A percentile compares a stretch with the other conserved stretches of the same genome.
Evolutionary conservation across 2,888 invertebrate species (phyloP).

Genomic region (Micropterix aruncella): DNA sequence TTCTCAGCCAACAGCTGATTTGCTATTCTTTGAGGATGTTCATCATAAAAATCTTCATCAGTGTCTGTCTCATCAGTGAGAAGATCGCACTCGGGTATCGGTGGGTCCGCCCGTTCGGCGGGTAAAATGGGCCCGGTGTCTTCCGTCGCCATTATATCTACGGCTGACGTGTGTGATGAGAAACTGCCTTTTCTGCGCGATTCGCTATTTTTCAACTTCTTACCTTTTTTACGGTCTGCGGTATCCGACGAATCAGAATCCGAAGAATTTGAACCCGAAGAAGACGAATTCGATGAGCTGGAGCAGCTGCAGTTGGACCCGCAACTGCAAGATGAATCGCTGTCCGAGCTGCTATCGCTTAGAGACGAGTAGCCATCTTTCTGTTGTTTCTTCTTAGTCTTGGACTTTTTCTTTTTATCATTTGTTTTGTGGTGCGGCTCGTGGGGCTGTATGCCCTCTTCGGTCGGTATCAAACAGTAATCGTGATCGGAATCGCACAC

Average conservation of each 20-base stretch:
- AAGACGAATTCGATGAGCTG: slow-evolving; percentile 53
- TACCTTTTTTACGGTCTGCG: slow-evolving; percentile 29
- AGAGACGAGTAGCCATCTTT: slow-evolving; percentile 44
- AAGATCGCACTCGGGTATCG: slow-evolving; percentile 67
- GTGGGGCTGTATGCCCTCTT: slow-evolving; percentile 14
- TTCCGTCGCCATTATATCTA: slow-evolving; percentile 37
- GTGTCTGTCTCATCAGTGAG: slow-evolving; percentile 77
- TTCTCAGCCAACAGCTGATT: slow-evolving; percentile 62
- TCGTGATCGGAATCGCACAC: slow-evolving; percentile 60
- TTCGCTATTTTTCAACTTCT: slow-evolving; percentile 29
- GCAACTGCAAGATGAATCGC: slow-evolving; percentile 67
- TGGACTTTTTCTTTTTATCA: slow-evolving; percentile 16
- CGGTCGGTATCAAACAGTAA: slow-evolving; percentile 46
- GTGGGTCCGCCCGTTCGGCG: slow-evolving; percentile 39
- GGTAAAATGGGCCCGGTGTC: slow-evolving; percentile 28
- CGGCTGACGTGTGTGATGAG: slow-evolving; percentile 29
- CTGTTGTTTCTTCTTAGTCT: slow-evolving; percentile 8
- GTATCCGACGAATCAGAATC: slow-evolving; percentile 34
- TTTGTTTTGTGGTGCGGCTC: slow-evolving; percentile 11
- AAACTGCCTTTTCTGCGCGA: slow-evolving; percentile 27
- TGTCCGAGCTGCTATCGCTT: slow-evolving; percentile 63
- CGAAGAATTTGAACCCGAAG: slow-evolving; percentile 42
- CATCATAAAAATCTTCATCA: slow-evolving; percentile 80
- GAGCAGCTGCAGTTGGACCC: slow-evolving; percentile 76
- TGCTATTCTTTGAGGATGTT: slow-evolving; percentile 62